These are phyloP conservation scores for Oreohelix idahoensis DNA, from an alignment of 1,140 invertebrate species.

Conservation along the genomic window DNA sequence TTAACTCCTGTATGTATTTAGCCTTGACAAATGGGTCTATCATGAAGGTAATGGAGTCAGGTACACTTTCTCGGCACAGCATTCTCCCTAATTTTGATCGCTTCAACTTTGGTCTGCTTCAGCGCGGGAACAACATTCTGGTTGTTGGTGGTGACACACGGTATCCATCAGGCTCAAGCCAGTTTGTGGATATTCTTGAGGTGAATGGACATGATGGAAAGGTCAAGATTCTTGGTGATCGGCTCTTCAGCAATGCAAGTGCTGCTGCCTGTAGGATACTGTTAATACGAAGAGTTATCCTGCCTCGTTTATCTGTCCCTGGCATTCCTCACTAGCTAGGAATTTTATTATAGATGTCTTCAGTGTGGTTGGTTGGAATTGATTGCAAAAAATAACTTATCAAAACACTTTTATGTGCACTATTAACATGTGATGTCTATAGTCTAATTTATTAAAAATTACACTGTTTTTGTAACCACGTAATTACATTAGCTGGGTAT, in stretches of 20 bases:
- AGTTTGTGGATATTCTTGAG: constrained; percentile 50
- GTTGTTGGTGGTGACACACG: constrained; percentile 54
- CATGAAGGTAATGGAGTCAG: constrained; percentile 48
- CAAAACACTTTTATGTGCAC: background rate
- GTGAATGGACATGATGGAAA: constrained; percentile 41
- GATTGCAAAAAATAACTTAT: background rate
- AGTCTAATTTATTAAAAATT: no score
- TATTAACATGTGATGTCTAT: background rate
- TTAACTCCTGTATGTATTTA: constrained; percentile 49
- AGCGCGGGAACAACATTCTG: constrained; percentile 43
- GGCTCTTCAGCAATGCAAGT: constrained; percentile 39
- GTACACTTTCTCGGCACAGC: constrained; percentile 41
- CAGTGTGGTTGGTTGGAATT: background rate
- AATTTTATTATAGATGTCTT: background rate
- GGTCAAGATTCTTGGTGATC: constrained; percentile 28
- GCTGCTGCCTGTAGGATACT: constrained; percentile 40
- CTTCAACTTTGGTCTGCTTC: constrained; percentile 53
- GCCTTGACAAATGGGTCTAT: constrained; percentile 51
- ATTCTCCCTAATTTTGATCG: constrained; percentile 53
- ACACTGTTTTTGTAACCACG: no score
- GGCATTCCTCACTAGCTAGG: constrained; percentile 25
- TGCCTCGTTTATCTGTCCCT: constrained; percentile 34
- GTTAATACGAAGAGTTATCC: constrained; percentile 33
- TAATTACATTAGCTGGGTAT: no score
- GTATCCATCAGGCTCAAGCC: constrained; percentile 46